phyloP scores from a whole-genome alignment of 2,113 vertebrate species.

The Myotis davidii region DNA sequence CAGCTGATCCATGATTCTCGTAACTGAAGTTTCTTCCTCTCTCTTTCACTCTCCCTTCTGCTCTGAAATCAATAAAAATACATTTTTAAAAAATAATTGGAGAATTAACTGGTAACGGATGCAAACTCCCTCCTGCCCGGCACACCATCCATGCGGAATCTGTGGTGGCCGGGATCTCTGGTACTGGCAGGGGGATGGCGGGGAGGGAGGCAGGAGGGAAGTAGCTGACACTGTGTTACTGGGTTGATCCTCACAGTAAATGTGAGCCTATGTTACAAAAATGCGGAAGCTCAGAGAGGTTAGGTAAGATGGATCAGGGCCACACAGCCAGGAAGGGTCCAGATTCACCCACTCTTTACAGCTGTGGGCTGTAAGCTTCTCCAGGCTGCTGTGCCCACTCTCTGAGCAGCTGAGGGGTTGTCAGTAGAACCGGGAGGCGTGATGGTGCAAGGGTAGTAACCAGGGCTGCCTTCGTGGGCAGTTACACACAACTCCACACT shows the following conservation, averaged over 20 bases:
- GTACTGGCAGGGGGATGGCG: neutral
- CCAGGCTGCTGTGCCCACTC: neutral
- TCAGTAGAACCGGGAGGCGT: accelerated
- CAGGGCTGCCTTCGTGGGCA: neutral
- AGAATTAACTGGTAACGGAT: neutral
- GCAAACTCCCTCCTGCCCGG: neutral
- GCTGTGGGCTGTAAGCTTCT: neutral
- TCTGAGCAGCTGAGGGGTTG: neutral
- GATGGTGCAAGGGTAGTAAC: neutral
- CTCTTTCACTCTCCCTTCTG: no score
- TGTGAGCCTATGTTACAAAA: neutral
- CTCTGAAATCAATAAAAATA: no score
- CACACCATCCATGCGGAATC: neutral
- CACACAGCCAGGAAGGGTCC: neutral
- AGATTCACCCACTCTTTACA: neutral
- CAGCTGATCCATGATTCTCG: no score
- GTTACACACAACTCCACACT: neutral
- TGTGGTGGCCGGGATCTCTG: neutral
- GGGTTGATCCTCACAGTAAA: neutral
- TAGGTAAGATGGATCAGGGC: neutral
- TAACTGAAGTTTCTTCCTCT: no score
- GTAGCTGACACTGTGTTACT: neutral
- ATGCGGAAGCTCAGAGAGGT: neutral
- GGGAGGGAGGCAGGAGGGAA: neutral
- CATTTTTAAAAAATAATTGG: neutral